Percentiles rank a stretch among this genome's conserved stretches.
phyloP scores from a whole-genome alignment of 92 coral and sea anemone species.

The Umimayanthus kanabou region DNA sequence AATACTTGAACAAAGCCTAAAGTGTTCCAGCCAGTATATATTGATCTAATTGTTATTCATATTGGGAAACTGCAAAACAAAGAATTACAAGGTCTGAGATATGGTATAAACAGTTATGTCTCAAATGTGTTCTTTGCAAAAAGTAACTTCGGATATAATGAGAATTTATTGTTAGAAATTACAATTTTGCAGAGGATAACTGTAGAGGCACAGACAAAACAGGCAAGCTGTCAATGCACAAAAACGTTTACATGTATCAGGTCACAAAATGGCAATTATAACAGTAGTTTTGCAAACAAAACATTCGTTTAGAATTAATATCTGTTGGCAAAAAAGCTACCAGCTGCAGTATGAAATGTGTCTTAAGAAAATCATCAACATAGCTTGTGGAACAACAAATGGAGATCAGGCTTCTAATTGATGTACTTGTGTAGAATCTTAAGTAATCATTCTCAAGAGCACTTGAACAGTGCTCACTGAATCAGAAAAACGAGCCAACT shows the following conservation, averaged over 20 bases:
- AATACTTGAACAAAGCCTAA: slow-evolving; percentile 13
- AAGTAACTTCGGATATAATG: background rate
- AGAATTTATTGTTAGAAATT: background rate
- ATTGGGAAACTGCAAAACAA: background rate
- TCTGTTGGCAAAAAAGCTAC: slow-evolving; percentile 21
- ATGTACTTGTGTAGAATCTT: background rate
- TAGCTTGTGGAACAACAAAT: slow-evolving; percentile 13
- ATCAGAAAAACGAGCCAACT: slow-evolving; percentile 8
- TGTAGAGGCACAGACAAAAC: background rate
- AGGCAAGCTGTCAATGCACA: background rate
- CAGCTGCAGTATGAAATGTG: background rate
- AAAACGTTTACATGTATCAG: slow-evolving; percentile 8
- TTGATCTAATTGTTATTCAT: slow-evolving; percentile 9
- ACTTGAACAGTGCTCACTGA: background rate
- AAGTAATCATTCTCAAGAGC: background rate
- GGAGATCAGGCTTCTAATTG: background rate
- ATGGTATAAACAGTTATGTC: background rate
- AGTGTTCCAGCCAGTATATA: background rate
- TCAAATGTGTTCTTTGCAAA: background rate
- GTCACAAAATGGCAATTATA: slow-evolving; percentile 29
- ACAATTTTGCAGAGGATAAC: background rate
- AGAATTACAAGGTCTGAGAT: background rate
- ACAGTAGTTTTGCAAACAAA: slow-evolving; percentile 20
- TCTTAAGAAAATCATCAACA: slow-evolving; percentile 4
- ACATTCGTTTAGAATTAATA: background rate